A percentile compares a stretch with the other conserved stretches of the same genome.
Conservation (phyloP, 1,140 invertebrate genomes). For the Rhyacophila brunnea region DNA sequence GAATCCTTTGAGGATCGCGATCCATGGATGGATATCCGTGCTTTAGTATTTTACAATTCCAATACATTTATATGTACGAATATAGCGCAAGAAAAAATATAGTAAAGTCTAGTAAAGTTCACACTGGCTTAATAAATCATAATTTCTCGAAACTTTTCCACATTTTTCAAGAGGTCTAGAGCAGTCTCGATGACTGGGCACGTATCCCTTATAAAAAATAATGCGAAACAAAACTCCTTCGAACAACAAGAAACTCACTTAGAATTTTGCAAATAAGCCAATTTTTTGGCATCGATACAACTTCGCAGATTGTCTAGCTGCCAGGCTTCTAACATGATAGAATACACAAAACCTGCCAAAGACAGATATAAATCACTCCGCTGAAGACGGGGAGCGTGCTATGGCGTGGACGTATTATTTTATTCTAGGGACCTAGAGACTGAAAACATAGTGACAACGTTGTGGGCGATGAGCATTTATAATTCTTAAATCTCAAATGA, state of each 20-base stretch:
- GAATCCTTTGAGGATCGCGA: no score
- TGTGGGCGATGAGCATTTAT: no score
- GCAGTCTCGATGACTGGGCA: not conserved
- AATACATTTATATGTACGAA: no score
- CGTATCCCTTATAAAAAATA: not conserved
- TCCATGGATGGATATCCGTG: no score
- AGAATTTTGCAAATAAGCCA: constrained; percentile 8
- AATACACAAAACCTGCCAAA: constrained; percentile 1
- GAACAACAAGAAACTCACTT: constrained; percentile 7
- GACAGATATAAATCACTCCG: constrained; percentile 4
- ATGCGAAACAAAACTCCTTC: not conserved
- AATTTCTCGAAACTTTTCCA: constrained; percentile 1
- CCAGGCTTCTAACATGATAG: not conserved
- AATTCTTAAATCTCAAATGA: no score
- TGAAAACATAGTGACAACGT: no score
- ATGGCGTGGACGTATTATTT: not conserved
- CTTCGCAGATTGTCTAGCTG: constrained; percentile 3
- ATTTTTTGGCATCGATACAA: constrained; percentile 10
- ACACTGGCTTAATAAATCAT: not conserved
- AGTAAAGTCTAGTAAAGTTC: no score
- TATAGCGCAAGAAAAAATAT: no score
- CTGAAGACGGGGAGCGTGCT: not conserved
- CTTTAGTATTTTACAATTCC: no score
- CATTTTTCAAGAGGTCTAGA: not conserved
- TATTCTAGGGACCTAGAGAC: no score